Conservation (phyloP, 64 coral and sea anemone genomes). For the Actinia tenebrosa region DNA sequence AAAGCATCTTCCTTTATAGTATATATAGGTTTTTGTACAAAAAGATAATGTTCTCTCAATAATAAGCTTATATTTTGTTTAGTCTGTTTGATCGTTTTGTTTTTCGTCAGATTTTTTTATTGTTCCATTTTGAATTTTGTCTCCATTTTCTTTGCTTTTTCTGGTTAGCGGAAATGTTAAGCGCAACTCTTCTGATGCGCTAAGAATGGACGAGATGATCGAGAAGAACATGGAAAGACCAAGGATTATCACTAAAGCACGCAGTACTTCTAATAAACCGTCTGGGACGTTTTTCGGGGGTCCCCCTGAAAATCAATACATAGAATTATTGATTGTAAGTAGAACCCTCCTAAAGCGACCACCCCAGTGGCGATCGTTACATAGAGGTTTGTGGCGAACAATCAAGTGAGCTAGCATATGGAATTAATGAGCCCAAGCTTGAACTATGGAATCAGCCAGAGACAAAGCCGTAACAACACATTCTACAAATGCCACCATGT, state of each 20-base stretch:
- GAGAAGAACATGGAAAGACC: constrained; percentile 90
- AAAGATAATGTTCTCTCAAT: too few species aligned
- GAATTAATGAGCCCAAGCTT: too few species aligned
- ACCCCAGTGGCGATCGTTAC: neutral
- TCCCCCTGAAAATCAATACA: constrained; percentile 41
- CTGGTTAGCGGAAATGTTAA: constrained; percentile 54
- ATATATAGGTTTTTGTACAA: too few species aligned
- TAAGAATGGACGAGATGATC: constrained; percentile 80
- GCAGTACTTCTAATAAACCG: constrained; percentile 53
- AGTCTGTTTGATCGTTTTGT: neutral
- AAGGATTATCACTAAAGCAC: constrained; percentile 62
- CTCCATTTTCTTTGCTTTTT: neutral
- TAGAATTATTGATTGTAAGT: neutral
- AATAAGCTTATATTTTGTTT: neutral
- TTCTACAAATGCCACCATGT: too few species aligned
- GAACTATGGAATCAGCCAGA: too few species aligned
- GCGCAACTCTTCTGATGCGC: constrained; percentile 75
- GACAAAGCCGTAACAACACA: too few species aligned
- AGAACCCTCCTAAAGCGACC: neutral
- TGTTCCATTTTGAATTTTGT: neutral
- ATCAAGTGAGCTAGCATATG: too few species aligned
- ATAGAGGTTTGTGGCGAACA: too few species aligned
- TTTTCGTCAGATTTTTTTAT: neutral
- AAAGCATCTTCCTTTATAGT: too few species aligned
- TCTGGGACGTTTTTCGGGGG: constrained; percentile 32